Percentiles rank a stretch among this genome's conserved stretches.
phyloP scores from a whole-genome alignment of 2,888 invertebrate genomes.

The Aporophyla nigra region DNA sequence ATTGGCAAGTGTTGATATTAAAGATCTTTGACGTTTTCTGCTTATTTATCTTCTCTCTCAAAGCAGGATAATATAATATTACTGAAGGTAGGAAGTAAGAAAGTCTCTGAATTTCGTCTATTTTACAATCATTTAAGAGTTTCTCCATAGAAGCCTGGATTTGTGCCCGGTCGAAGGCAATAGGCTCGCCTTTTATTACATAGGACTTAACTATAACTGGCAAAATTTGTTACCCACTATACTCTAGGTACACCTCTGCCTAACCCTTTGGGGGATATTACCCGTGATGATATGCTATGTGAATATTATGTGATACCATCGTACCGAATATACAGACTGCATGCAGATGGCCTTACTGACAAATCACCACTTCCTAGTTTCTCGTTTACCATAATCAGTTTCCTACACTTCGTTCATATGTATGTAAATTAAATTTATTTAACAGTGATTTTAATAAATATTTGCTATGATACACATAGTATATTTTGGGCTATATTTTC shows the following conservation, averaged over 20 bases:
- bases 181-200: too few relatives aligned
- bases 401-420: neutral
- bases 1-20: neutral
- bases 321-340: neutral
- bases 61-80: neutral
- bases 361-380: constrained; percentile 6
- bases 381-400: neutral
- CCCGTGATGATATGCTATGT: neutral
- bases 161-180: too few relatives aligned
- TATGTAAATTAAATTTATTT: too few relatives aligned
- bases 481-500: too few relatives aligned
- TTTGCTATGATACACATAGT: too few relatives aligned
- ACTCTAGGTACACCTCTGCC: neutral
- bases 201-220: too few relatives aligned
- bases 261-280: neutral
- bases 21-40: neutral
- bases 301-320: neutral
- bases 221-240: too few relatives aligned
- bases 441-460: too few relatives aligned
- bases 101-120: neutral
- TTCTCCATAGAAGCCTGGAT: too few relatives aligned
- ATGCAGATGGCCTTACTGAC: neutral
- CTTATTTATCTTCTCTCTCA: neutral
- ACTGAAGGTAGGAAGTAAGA: neutral
- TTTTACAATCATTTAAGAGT: neutral